A percentile compares a stretch with the other conserved stretches of the same genome.
phyloP scores from a whole-genome alignment of 1,140 invertebrate species.

The Brachionus paranguensis region DNA sequence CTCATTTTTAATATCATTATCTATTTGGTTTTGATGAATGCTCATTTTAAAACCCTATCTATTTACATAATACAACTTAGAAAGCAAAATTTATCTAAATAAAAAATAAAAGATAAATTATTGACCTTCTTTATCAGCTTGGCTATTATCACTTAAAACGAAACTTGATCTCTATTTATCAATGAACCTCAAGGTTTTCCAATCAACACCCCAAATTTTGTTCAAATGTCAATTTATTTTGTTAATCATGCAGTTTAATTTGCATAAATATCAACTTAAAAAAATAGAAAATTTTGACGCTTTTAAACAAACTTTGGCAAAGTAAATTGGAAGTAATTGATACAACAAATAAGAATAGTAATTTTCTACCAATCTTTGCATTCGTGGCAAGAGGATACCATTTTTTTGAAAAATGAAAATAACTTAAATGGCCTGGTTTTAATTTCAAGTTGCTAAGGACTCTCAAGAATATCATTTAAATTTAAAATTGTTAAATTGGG shows the following conservation, averaged over 20 bases:
- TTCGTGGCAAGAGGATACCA: too few relatives aligned
- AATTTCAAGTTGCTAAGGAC: background rate
- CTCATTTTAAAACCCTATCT: background rate
- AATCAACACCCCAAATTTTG: background rate
- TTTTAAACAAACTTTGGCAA: background rate
- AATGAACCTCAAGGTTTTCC: background rate
- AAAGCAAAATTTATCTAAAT: background rate
- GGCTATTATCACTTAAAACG: background rate
- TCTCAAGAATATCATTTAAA: background rate
- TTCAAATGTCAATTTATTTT: background rate
- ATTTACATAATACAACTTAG: background rate
- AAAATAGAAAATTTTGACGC: background rate
- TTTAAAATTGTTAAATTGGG: background rate
- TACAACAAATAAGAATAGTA: too few relatives aligned
- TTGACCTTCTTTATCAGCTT: background rate
- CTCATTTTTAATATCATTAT: slow-evolving; percentile 27
- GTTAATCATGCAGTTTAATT: background rate
- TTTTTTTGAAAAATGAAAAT: too few relatives aligned
- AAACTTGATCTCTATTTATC: background rate
- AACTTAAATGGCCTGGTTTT: background rate
- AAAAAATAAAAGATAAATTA: background rate
- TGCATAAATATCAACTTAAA: background rate
- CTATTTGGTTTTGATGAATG: background rate
- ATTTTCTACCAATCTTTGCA: too few relatives aligned
- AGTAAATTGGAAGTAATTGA: background rate